Evolutionary conservation across 2,888 invertebrate species (phyloP), one percentile per base, ranked within the genome.

Genomic region (Drosophila mulleri): DNA sequence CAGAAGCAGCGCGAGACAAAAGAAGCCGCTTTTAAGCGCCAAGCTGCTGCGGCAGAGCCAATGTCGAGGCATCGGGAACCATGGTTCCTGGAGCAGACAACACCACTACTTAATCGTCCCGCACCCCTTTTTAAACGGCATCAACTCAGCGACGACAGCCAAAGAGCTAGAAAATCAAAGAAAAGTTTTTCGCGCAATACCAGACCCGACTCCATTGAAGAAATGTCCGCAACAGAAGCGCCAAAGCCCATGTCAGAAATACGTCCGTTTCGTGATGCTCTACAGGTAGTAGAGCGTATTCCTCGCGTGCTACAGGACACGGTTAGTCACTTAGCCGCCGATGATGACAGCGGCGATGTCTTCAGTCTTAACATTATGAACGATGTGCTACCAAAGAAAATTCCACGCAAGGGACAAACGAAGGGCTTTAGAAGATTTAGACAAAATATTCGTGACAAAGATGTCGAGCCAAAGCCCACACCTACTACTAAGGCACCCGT

Each of bases 231-330:
- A 14, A 18, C 9, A 1, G 48, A 66, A 18, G 12, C 26, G 3
- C 53, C 44, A 20, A 67, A 58, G 3, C n/a, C 56, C 0, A 63
- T 48, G 16, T 61, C 54, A 12, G 86, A 83, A 7, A 85, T 88
- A n/a, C 83, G 83, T 0, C 79, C 84, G 0, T 35, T 84, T 1
- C 84, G 88, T 0, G 84, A 89, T 67, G 86, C 90, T 0, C 18
- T 86, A 16, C 70, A 89, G 35, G 86, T 86, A 3, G 86, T 86
- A 14, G 83, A 89, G 18, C 88, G 81, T 2, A 75, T 86, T 58
- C 86, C 86, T 1, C 73, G 72, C 9, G 90, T 89, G 12, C 67
- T 89, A 0, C 86, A 86, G 42, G 86, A 86, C 8, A 89, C 90
- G 1, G 83, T 86, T 0, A 85, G 37, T 37, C 84, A 80, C 18